These are phyloP conservation scores for Arremon aurantiirostris DNA, from an alignment of 2,797 vertebrate genomes.

Conservation along the genomic window DNA sequence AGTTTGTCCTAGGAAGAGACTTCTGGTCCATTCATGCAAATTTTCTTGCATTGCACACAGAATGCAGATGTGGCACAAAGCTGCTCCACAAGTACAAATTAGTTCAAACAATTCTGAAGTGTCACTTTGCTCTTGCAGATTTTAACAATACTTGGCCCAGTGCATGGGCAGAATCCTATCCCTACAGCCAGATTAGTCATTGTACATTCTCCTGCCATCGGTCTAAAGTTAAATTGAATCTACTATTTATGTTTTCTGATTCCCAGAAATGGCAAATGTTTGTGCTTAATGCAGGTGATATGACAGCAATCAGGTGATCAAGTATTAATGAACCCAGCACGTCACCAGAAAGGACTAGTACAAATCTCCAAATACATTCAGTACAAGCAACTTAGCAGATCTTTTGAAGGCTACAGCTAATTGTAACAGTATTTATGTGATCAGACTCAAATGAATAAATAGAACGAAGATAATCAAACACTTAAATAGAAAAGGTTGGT, in stretches of 20 bases:
- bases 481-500: neutral
- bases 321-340: neutral
- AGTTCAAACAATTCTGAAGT: neutral
- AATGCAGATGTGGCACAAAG: neutral
- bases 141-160: neutral
- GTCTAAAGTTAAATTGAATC: neutral
- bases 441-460: neutral
- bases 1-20: neutral
- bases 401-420: neutral
- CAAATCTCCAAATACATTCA: neutral
- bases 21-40: neutral
- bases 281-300: neutral
- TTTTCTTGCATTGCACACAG: neutral
- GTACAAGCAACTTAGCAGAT: neutral
- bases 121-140: neutral
- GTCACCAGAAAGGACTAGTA: neutral
- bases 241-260: neutral
- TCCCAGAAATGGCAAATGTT: neutral
- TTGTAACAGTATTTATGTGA: neutral
- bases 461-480: neutral
- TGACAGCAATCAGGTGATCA: neutral
- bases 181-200: neutral
- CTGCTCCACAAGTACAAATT: neutral
- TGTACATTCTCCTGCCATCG: neutral
- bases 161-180: neutral